Evolutionary conservation across 2,888 invertebrate genomes (phyloP), one percentile per base, ranked within the genome.

Genomic region (Plagiodera versicolora): DNA sequence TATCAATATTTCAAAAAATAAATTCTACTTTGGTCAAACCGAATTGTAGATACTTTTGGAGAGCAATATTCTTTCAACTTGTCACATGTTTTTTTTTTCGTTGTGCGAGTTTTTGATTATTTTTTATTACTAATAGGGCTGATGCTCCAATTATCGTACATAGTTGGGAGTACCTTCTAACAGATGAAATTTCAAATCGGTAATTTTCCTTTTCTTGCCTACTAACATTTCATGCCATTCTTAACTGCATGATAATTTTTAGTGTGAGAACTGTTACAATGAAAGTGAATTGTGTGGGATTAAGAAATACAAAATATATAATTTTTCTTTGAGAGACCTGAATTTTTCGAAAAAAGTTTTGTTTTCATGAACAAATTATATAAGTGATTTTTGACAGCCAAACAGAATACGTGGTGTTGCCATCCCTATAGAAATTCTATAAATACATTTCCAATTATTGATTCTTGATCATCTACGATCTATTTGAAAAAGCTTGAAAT

Each of bases 121-220:
- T 69, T 64, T 64, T 67, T 74, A 68, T 69, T 52, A 60, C 65
- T 71, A 66, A 70, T 83, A 94, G 97, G 98, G 97, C 96, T 71
- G 98, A 98, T 85, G 98, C 98, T 74, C 97, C 98, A 68, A 92
- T 98, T 72, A 90, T 96, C 89, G 95, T 93, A 67, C 95, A 97
- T 82, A 83, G 94, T 70, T 96, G 96, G 94, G 98, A 98, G 83
- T 89, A 87, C 82, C 84, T 88, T 74, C 86, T 93, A 79, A 87
- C 87, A 84, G 88, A 87, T 75, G 93, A 93, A 80, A 80, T 88
- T 74, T 85, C 87, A 72, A 79, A 83, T 71, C 91, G 92, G 92
- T 93, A 87, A 89, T 76, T 67, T 63, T 68, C 63, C 47, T 72
- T 55, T 71, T 64, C 53, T 68, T 59, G 52, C 39, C 9, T 46